These are phyloP conservation scores for Drosophila sordidula DNA, from an alignment of 2,888 invertebrate genomes.

Conservation along the genomic window DNA sequence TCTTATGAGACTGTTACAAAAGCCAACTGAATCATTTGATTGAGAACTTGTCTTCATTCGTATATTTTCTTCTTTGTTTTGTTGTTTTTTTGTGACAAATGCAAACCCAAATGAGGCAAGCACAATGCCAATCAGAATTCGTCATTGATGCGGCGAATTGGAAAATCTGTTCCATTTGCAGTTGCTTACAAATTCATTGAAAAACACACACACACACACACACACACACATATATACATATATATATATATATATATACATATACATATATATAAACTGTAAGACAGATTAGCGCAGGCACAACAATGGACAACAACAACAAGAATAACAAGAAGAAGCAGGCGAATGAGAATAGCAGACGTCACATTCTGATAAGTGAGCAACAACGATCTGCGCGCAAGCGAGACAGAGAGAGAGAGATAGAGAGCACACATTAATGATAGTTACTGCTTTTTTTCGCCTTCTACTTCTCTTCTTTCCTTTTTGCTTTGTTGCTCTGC, in stretches of 20 bases:
- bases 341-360: slow-evolving; percentile 33
- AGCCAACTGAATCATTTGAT: slow-evolving; percentile 3
- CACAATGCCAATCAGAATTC: slow-evolving; percentile 10
- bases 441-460: slow-evolving; percentile 9
- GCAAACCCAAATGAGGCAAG: not conserved
- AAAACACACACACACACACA: slow-evolving; percentile 2
- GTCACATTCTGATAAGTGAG: slow-evolving; percentile 50
- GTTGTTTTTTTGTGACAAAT: slow-evolving; percentile 8
- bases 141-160: slow-evolving; percentile 12
- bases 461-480: slow-evolving; percentile 10
- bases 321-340: not conserved
- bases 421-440: slow-evolving; percentile 8
- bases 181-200: slow-evolving; percentile 39
- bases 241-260: not conserved
- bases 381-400: slow-evolving; percentile 10
- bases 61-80: not conserved
- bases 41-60: not conserved
- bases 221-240: too few relatives aligned
- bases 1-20: not conserved
- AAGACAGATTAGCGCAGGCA: slow-evolving; percentile 43
- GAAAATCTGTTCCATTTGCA: slow-evolving; percentile 20
- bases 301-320: slow-evolving; percentile 45
- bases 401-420: not conserved
- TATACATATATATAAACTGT: too few relatives aligned
- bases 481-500: slow-evolving; percentile 11